Conservation (phyloP, 92 coral and sea anemone species). For the Umimayanthus chanpuru region DNA sequence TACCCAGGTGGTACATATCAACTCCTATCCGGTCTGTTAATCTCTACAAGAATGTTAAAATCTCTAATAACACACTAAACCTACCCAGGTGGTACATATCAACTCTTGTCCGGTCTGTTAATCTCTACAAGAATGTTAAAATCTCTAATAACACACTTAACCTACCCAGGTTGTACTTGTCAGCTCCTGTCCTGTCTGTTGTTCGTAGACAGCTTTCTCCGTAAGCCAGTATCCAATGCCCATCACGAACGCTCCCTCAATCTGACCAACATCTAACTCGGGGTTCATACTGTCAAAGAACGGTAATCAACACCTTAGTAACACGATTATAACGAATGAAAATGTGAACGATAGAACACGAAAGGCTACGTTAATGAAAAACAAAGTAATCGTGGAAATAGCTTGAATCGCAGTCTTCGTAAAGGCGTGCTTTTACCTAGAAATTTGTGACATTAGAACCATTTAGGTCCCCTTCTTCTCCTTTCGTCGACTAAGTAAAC, state of each 20-base stretch:
- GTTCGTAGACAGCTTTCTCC: conserved; percentile 77
- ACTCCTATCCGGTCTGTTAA: neutral
- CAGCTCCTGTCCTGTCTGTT: conserved; percentile 75
- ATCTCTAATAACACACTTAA: neutral
- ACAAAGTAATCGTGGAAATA: too few relatives aligned
- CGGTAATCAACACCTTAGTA: neutral
- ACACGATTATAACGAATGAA: neutral
- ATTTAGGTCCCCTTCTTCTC: too few relatives aligned
- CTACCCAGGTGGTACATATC: neutral
- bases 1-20: neutral
- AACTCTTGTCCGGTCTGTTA: neutral
- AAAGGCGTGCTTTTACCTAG: neutral
- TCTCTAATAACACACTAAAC: too few relatives aligned
- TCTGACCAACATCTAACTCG: conserved; percentile 91
- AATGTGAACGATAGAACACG: neutral
- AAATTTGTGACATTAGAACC: neutral
- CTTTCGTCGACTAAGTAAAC: neutral
- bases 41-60: too few relatives aligned
- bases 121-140: neutral
- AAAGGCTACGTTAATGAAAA: too few relatives aligned
- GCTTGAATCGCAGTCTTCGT: too few relatives aligned
- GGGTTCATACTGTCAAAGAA: conserved; percentile 79
- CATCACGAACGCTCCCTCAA: conserved; percentile 94
- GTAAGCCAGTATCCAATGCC: conserved; percentile 90
- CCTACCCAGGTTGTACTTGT: conserved; percentile 87